Evolutionary conservation across 2,797 vertebrate species (phyloP).

Genomic region (Pangasius krempfi): DNA sequence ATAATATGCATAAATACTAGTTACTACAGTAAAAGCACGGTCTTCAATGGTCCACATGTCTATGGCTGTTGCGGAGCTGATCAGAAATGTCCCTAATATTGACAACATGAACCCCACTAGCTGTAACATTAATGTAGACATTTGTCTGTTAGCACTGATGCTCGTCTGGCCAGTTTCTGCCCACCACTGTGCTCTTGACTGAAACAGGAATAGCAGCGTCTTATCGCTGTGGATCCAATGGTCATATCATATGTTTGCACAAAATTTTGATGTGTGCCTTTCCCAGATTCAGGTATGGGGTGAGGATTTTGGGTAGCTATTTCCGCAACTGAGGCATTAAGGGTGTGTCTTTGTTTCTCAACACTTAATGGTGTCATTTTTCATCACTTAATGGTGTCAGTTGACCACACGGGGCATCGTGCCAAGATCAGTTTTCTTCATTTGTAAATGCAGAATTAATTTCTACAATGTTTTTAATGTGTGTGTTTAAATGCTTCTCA

Average conservation of each 20-base stretch:
- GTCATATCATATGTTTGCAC: constrained; percentile 68
- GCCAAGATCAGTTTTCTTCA: neutral
- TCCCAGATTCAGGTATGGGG: constrained; percentile 59
- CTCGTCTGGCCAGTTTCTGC: constrained; percentile 11
- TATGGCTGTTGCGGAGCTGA: constrained; percentile 78
- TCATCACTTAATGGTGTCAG: neutral
- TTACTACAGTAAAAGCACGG: constrained; percentile 78
- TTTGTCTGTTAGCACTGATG: constrained; percentile 51
- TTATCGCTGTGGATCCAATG: constrained; percentile 61
- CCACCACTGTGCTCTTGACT: constrained; percentile 49
- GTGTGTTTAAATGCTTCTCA: neutral
- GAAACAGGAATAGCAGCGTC: constrained; percentile 42
- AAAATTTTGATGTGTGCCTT: constrained; percentile 52
- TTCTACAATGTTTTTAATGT: neutral
- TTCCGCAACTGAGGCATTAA: constrained; percentile 30
- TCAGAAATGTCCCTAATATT: constrained; percentile 75
- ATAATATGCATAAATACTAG: constrained; percentile 80
- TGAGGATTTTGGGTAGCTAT: constrained; percentile 35
- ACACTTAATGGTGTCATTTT: neutral
- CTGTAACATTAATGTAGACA: constrained; percentile 76
- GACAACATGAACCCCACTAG: constrained; percentile 80
- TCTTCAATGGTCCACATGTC: constrained; percentile 86
- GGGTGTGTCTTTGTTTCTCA: constrained; percentile 54
- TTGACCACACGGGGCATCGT: neutral
- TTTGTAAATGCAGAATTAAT: neutral